Evolutionary conservation across 2,113 vertebrate species (phyloP).

Genomic region (Rhabdomys dilectus): DNA sequence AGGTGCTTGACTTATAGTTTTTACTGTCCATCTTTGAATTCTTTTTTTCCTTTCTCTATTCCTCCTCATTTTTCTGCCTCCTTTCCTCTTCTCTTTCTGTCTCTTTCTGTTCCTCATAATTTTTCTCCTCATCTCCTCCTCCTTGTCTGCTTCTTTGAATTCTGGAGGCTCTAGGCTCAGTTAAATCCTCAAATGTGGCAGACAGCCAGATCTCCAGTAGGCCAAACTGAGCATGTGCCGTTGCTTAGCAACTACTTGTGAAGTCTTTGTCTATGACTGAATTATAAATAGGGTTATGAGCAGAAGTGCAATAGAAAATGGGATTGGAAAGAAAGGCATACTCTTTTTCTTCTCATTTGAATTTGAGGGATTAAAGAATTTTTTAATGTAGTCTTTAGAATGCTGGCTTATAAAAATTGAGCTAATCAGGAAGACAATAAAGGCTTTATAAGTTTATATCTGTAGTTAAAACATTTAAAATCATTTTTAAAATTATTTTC

Average conservation of each 20-base stretch:
- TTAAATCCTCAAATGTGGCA: slow-evolving; percentile 77
- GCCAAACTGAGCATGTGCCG: slow-evolving; percentile 76
- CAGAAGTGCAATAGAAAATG: slow-evolving; percentile 72
- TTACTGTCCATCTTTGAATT: slow-evolving; percentile 1
- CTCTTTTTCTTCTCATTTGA: background rate
- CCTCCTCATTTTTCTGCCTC: background rate
- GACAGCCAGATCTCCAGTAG: slow-evolving; percentile 74
- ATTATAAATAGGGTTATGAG: slow-evolving; percentile 82
- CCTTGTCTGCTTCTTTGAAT: slow-evolving; percentile 42
- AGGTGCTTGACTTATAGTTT: slow-evolving; percentile 9
- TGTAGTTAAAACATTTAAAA: slow-evolving; percentile 61
- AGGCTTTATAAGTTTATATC: slow-evolving; percentile 27
- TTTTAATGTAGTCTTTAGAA: slow-evolving; percentile 60
- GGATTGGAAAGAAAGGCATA: slow-evolving; percentile 60
- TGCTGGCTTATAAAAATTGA: slow-evolving; percentile 43
- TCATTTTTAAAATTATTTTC: background rate
- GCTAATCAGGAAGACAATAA: slow-evolving; percentile 38
- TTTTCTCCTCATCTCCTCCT: background rate
- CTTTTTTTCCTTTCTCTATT: too few relatives aligned
- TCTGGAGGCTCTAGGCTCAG: slow-evolving; percentile 77
- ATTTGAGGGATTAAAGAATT: slow-evolving; percentile 53
- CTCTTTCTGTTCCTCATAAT: too few relatives aligned
- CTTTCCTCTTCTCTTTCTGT: background rate
- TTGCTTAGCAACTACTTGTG: slow-evolving; percentile 85
- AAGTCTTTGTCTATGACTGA: slow-evolving; percentile 79